These are phyloP conservation scores for Caretta caretta DNA, from an alignment of 2,113 vertebrate genomes.

Conservation along the genomic window DNA sequence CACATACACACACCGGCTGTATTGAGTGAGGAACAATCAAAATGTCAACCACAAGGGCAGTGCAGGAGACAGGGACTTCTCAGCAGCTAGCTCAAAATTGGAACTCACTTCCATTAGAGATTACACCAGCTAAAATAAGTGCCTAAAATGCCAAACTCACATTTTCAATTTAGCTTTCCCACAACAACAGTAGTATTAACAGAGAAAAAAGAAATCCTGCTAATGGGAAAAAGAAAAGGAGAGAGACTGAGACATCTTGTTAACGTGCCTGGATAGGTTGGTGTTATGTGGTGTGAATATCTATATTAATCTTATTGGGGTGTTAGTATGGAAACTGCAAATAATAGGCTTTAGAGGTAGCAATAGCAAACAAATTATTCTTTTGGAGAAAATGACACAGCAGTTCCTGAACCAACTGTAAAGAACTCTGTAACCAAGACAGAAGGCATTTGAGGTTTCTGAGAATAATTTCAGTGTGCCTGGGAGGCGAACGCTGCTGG, in stretches of 20 bases:
- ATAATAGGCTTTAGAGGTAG: not conserved
- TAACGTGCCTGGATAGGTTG: not conserved
- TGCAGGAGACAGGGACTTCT: not conserved
- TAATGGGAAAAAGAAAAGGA: not conserved
- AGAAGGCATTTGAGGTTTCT: not conserved
- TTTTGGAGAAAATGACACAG: conserved; percentile 12
- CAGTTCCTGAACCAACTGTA: not conserved
- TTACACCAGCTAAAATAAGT: not conserved
- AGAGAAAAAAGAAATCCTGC: not conserved
- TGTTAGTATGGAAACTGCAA: not conserved
- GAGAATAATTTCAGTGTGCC: not conserved
- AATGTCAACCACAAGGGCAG: not conserved
- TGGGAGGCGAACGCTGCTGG: conserved; percentile 23
- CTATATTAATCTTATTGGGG: not conserved
- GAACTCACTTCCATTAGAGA: not conserved
- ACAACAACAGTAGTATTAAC: not conserved
- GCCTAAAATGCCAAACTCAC: not conserved
- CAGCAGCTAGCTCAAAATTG: not conserved
- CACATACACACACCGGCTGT: not conserved
- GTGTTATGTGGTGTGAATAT: not conserved
- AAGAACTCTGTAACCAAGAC: conserved; percentile 9
- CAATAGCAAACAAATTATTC: not conserved
- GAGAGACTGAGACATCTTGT: not conserved
- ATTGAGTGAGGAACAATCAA: not conserved
- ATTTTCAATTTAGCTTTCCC: not conserved